A percentile compares a stretch with the other conserved stretches of the same genome.
Conservation (phyloP, 2,113 vertebrate genomes). For the Bubalus kerabau region DNA sequence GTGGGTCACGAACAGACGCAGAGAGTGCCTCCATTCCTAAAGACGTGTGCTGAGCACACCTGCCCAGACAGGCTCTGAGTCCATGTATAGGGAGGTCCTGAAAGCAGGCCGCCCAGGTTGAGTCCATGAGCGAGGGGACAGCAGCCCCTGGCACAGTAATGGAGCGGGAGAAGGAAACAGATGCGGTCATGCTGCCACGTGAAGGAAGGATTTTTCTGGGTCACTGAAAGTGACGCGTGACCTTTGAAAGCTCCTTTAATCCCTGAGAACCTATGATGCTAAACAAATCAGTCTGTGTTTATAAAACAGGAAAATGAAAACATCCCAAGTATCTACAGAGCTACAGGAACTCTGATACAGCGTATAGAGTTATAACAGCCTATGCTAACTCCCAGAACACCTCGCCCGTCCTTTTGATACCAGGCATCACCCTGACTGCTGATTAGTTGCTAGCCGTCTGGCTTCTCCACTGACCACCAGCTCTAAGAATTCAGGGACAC, state of each 20-base stretch:
- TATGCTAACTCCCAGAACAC: neutral
- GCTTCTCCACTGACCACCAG: neutral
- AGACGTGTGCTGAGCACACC: neutral
- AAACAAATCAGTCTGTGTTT: neutral
- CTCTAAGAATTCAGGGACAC: neutral
- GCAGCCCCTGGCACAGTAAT: neutral
- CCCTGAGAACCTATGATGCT: neutral
- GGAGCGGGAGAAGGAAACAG: neutral
- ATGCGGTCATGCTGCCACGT: too few species aligned
- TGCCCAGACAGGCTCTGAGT: neutral
- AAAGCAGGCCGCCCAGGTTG: neutral
- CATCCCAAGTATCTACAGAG: neutral
- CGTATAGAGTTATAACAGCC: neutral
- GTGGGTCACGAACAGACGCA: rapidly evolving
- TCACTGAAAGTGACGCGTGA: neutral
- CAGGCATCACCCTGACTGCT: neutral
- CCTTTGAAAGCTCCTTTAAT: neutral
- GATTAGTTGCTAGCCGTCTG: too few species aligned
- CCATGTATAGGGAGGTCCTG: neutral
- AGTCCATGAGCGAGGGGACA: rapidly evolving
- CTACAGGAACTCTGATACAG: too few species aligned
- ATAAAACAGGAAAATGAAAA: neutral
- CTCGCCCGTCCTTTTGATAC: too few species aligned
- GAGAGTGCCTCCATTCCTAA: neutral
- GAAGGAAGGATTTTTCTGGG: neutral